A percentile compares a stretch with the other conserved stretches of the same genome.
These are phyloP conservation scores for Podilymbus podiceps DNA, from an alignment of 2,113 vertebrate genomes.

Conservation along the genomic window DNA sequence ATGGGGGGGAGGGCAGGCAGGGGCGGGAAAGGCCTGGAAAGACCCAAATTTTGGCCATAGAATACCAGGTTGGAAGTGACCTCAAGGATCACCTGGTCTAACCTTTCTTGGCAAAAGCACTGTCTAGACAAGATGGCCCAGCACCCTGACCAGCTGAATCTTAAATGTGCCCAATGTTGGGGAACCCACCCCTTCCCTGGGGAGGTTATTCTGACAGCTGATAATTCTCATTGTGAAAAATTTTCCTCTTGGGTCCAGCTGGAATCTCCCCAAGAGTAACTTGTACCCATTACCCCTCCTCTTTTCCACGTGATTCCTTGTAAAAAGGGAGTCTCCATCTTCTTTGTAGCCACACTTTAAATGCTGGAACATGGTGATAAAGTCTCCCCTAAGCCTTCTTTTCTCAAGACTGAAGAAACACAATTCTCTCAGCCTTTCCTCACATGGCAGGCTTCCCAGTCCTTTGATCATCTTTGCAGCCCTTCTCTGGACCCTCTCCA, in stretches of 20 bases:
- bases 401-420: neutral
- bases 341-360: neutral
- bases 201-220: neutral
- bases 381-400: neutral
- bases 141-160: too few species aligned
- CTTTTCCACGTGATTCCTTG: too few species aligned
- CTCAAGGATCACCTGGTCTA: too few species aligned
- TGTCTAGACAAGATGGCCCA: neutral
- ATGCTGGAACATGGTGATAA: neutral
- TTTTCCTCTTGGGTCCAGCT: neutral
- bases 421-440: neutral
- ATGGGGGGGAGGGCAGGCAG: accelerated
- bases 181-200: neutral
- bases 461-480: neutral
- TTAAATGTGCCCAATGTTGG: too few species aligned
- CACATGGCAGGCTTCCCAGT: neutral
- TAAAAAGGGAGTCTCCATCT: too few species aligned
- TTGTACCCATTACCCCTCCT: neutral
- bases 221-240: neutral
- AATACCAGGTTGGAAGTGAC: neutral
- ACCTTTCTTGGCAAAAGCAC: neutral
- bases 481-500: neutral
- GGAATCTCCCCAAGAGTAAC: neutral
- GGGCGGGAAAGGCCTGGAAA: neutral
- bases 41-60: neutral